Conservation (phyloP, 2,113 vertebrate species). For the Brienomyrus longianalis region DNA sequence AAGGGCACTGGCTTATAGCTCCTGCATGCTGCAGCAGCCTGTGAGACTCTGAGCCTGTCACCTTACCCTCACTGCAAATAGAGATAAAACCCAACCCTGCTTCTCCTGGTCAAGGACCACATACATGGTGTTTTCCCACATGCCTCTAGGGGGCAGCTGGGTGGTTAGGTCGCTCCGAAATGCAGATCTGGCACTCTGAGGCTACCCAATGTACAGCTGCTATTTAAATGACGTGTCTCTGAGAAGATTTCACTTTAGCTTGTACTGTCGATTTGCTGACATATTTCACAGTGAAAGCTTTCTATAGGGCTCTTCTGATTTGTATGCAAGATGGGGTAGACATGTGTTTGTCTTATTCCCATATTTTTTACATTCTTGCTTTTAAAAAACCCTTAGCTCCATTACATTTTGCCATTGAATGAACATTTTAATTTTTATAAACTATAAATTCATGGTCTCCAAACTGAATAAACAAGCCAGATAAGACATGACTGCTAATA, state of each 20-base stretch:
- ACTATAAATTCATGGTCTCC: too few relatives aligned
- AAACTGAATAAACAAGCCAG: background rate
- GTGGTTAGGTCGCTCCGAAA: background rate
- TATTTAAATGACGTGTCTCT: background rate
- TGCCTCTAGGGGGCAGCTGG: background rate
- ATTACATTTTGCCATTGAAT: background rate
- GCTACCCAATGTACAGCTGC: background rate
- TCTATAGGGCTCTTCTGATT: background rate
- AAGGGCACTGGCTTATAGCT: background rate
- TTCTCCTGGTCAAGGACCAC: background rate
- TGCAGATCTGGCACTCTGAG: background rate
- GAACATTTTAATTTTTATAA: background rate
- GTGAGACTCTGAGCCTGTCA: background rate
- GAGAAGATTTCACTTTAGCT: background rate
- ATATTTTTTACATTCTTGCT: background rate
- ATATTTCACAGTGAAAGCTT: background rate
- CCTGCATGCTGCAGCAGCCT: background rate
- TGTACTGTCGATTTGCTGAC: background rate
- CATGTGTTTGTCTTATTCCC: background rate
- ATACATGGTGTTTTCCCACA: background rate
- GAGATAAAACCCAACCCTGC: background rate
- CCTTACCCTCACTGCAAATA: background rate
- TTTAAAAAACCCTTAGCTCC: background rate
- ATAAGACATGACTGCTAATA: background rate
- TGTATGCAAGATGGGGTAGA: background rate